Evolutionary conservation across 2,797 vertebrate genomes (phyloP).

Genomic region (Manis crassicaudata): DNA sequence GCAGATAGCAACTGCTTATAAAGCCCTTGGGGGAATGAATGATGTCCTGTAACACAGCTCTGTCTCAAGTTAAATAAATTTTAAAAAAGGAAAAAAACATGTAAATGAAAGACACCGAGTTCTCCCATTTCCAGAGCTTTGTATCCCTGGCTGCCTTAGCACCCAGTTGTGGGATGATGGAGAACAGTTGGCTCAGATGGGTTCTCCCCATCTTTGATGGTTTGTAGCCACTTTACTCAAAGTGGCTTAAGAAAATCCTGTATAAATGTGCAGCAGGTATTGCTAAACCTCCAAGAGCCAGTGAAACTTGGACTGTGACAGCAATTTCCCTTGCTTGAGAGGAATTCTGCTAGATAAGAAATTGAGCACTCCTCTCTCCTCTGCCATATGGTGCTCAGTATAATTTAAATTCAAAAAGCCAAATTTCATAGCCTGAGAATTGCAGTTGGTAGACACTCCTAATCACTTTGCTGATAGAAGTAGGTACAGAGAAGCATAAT

Average conservation of each 20-base stretch:
- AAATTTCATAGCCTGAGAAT: slow-evolving; percentile 68
- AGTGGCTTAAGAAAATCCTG: slow-evolving; percentile 35
- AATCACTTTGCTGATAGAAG: slow-evolving; percentile 63
- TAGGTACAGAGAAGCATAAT: slow-evolving; percentile 48
- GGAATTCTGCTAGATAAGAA: slow-evolving; percentile 59
- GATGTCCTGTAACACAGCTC: slow-evolving; percentile 60
- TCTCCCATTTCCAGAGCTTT: neutral
- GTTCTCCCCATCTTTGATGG: neutral
- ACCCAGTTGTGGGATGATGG: slow-evolving; percentile 14
- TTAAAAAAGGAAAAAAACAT: neutral
- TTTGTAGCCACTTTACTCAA: slow-evolving; percentile 5
- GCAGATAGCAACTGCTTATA: slow-evolving; percentile 72
- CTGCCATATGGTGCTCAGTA: slow-evolving; percentile 24
- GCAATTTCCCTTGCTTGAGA: slow-evolving; percentile 62
- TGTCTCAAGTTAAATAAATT: slow-evolving; percentile 61
- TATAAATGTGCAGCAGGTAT: neutral
- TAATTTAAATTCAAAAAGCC: slow-evolving; percentile 65
- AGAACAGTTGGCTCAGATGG: neutral
- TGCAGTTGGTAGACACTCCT: slow-evolving; percentile 58
- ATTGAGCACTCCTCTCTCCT: slow-evolving; percentile 40
- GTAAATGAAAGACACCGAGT: slow-evolving; percentile 54
- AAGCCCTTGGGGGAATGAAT: slow-evolving; percentile 46
- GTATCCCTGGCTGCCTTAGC: slow-evolving; percentile 50
- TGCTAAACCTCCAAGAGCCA: slow-evolving; percentile 5
- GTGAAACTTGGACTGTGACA: slow-evolving; percentile 38